A percentile compares a stretch with the other conserved stretches of the same genome.
phyloP scores from a whole-genome alignment of 2,113 vertebrate genomes.

The Platanista minor region DNA sequence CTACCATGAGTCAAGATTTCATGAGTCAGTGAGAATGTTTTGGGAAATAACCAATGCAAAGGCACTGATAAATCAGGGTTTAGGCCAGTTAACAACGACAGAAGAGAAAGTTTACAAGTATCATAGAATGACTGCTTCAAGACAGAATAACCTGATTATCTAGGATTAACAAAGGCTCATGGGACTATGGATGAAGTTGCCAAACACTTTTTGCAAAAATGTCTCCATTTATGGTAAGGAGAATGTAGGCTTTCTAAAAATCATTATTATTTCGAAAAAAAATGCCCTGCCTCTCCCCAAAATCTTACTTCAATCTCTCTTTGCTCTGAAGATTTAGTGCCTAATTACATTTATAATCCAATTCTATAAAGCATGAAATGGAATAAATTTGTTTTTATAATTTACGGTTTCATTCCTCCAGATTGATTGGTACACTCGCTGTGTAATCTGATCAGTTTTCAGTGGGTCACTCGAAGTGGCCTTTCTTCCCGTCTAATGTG shows the following conservation, averaged over 20 bases:
- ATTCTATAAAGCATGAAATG: neutral
- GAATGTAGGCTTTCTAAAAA: neutral
- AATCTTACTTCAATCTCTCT: neutral
- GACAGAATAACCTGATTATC: too few relatives aligned
- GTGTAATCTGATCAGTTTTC: neutral
- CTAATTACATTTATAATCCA: neutral
- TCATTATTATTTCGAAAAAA: neutral
- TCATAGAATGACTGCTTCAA: neutral
- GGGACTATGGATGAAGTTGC: too few relatives aligned
- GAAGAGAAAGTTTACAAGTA: neutral
- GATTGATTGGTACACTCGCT: neutral
- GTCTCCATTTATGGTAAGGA: neutral
- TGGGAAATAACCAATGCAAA: neutral
- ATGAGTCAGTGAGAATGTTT: neutral
- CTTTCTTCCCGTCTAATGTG: neutral
- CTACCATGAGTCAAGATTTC: neutral
- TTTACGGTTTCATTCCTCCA: neutral
- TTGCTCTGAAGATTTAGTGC: neutral
- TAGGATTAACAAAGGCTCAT: neutral
- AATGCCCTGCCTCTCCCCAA: neutral
- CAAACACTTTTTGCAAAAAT: neutral
- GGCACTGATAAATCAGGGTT: neutral
- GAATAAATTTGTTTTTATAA: neutral
- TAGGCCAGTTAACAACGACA: neutral
- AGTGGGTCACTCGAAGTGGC: neutral